Evolutionary conservation across 2,797 vertebrate genomes (phyloP), one percentile per base, ranked within the genome.

Genomic region (Luscinia luscinia): DNA sequence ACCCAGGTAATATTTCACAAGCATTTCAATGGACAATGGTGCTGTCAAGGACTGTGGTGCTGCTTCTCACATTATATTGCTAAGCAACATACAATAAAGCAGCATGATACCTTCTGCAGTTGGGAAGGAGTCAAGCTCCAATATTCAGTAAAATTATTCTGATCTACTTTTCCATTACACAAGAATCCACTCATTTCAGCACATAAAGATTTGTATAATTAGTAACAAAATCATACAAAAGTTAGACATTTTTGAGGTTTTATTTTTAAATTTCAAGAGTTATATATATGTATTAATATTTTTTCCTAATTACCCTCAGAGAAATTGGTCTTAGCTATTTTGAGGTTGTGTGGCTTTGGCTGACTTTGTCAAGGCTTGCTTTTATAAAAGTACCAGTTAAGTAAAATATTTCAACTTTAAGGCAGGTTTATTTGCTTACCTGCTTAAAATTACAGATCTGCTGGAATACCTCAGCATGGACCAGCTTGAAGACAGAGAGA

Each of bases 31-130:
- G 96, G 95, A 96, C 95, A 96, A 92, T 94, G 93, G 62, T 95
- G 94, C 93, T 97, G 91, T 94, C 95, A 97, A 93, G 89, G 93
- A 91, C 95, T 94, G 74, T 94, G 94, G 95, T 94, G 94, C 95
- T 89, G 91, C 94, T 97, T 96, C 95, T 91, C 93, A 93, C 95
- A 87, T 95, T 82, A 57, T 92, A 97, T 97, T 97, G 96, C 96
- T 96, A 96, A 97, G 95, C 96, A 96, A 97, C 96, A 94, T 96
- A 96, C 95, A 97, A 95, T 96, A 58, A 62, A 97, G 94, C 96
- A 96, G 95, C 95, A 64, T 93, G 96, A 94, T 89, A 86, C 75
- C 64, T 89, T 95, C 94, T 90, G 95, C 94, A 68, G 80, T 67
- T 91, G 94, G 90, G 66, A 79, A 90, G 78, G 85, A 94, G 85